Evolutionary conservation across 2,113 vertebrate species (phyloP), one percentile per base, ranked within the genome.

Genomic region (Hydrochoerus hydrochaeris): DNA sequence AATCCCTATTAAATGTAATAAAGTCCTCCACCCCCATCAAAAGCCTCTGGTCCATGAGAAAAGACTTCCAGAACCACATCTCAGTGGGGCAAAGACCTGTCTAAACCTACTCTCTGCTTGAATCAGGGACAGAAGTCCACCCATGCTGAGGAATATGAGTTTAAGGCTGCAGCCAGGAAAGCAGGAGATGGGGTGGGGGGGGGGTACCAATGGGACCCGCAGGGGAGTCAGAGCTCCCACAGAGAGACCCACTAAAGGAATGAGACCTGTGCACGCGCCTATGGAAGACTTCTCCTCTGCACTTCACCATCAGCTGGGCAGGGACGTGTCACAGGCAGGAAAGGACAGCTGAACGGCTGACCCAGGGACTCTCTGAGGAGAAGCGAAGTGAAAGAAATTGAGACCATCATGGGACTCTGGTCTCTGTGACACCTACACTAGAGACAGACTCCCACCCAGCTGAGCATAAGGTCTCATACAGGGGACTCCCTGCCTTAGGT

Each of bases 171-270:
- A 88, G 5, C 11, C n/a, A 82, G 63, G 8, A 35, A 52, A 93
- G 54, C 83, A 58, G 17, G 52, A 44, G n/a, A 26, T 17, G 12
- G 6, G 0, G 5, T 5, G 54, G 19, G 54, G 54, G 19, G 54
- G 4, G 44, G 0, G 19, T 0, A 52, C 6, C 49, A 52, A 0
- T 1, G 77, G 63, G 32, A 85, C 26, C 8, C 1, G 7, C 19
- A 10, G 13, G 2, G 38, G n/a, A 24, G 8, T 63, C 32, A n/a
- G 3, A 41, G 44, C 41, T n/a, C 57, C 19, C 9, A 62, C 24
- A 54, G 2, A 20, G 10, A 62, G 69, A 52, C 0, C 3, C 38
- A 3, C 7, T 44, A 5, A 57, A 60, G 52, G 41, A 58, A 4
- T 30, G 16, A 92, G 20, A n/a, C 83, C 41, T 35, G 19, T 41